Conservation (phyloP, 2,113 vertebrate genomes). For the Kryptolebias marmoratus region DNA sequence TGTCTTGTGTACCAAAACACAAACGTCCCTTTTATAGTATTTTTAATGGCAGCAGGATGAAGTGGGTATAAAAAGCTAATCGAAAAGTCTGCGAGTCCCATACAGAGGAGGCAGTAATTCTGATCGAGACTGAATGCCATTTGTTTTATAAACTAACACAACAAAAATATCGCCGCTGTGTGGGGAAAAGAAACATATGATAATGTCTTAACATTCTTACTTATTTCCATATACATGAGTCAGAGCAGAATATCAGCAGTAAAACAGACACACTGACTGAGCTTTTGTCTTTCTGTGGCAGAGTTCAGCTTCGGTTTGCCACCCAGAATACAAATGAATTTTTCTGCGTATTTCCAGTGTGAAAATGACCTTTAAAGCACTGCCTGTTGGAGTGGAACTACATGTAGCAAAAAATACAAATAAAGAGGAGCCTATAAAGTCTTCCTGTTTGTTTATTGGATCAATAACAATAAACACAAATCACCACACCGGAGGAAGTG, state of each 20-base stretch:
- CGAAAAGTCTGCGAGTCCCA: too few species aligned
- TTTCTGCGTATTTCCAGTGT: conserved; percentile 4
- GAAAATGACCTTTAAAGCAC: conserved; percentile 34
- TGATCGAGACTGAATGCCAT: neutral
- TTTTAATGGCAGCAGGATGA: too few species aligned
- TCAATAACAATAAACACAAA: neutral
- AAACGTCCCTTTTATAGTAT: too few species aligned
- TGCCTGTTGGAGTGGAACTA: neutral
- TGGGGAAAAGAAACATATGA: neutral
- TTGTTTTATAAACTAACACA: neutral
- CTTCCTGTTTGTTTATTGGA: neutral
- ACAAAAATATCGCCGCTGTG: neutral
- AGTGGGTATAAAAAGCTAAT: too few species aligned
- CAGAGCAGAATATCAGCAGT: neutral
- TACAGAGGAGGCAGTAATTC: too few species aligned
- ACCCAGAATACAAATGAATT: conserved; percentile 10
- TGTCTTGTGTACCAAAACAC: too few species aligned
- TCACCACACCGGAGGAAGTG: neutral
- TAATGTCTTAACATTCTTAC: neutral
- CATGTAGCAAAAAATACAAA: too few species aligned
- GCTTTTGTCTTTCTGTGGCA: neutral
- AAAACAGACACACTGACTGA: neutral
- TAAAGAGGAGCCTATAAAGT: neutral
- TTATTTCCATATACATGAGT: neutral
- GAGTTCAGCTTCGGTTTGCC: conserved; percentile 2